Conservation (phyloP, 1,140 invertebrate genomes). For the Colletes gigas region DNA sequence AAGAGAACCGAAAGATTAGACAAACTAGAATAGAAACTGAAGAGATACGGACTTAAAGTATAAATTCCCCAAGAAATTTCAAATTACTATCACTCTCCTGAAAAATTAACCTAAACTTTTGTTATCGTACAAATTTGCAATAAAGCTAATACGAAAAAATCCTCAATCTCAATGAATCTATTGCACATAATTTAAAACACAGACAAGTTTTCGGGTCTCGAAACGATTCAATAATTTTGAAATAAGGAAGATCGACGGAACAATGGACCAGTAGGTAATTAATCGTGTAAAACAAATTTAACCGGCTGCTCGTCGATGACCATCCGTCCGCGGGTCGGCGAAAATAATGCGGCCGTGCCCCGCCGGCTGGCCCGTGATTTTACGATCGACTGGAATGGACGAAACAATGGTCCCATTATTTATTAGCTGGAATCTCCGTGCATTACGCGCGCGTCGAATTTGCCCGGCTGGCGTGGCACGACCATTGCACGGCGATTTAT, state of each 20-base stretch:
- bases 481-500: conserved; percentile 34
- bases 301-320: conserved; percentile 11
- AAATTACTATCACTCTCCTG: no score
- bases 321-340: conserved; percentile 19
- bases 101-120: no score
- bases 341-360: conserved; percentile 66
- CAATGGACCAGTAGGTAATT: conserved; percentile 23
- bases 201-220: no score
- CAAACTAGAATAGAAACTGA: no score
- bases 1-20: no score
- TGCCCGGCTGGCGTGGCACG: neutral
- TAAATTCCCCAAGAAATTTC: no score
- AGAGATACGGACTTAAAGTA: no score
- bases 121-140: no score
- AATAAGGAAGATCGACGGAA: neutral
- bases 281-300: conserved; percentile 31
- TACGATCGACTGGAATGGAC: conserved; percentile 61
- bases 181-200: no score
- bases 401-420: conserved; percentile 71
- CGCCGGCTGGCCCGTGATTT: conserved; percentile 59
- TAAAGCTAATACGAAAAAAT: no score
- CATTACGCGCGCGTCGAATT: conserved; percentile 67
- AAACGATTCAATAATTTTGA: no score
- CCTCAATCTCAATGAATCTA: no score
- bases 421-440: conserved; percentile 65